Evolutionary conservation across 2,113 vertebrate genomes (phyloP).

Genomic region (Cryptotis parvus): DNA sequence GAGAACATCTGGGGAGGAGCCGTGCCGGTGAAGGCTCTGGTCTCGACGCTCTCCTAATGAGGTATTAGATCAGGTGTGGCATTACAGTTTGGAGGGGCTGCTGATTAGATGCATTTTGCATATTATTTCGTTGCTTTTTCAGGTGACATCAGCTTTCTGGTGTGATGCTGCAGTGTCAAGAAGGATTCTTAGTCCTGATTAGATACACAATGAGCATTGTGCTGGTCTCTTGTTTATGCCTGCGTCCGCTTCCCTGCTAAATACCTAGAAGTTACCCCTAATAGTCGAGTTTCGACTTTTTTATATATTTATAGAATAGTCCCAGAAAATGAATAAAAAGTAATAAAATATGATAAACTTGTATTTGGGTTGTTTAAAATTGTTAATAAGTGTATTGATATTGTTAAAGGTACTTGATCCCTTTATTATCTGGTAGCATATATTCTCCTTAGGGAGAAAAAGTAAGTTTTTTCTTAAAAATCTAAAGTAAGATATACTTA

Average conservation of each 20-base stretch:
- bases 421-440: background rate
- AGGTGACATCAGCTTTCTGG: background rate
- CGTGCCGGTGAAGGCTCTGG: background rate
- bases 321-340: background rate
- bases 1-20: background rate
- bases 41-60: constrained; percentile 23
- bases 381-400: background rate
- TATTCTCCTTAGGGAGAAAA: background rate
- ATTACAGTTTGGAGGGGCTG: constrained; percentile 6
- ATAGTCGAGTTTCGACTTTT: background rate
- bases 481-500: constrained; percentile 7
- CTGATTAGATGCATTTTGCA: background rate
- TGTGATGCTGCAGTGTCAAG: background rate
- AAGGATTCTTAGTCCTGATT: background rate
- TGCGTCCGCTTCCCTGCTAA: background rate
- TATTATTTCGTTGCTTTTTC: background rate
- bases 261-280: background rate
- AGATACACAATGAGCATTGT: background rate
- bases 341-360: background rate
- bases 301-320: background rate
- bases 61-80: constrained; percentile 4
- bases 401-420: constrained; percentile 3
- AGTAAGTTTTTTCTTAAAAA: background rate
- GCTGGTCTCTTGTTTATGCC: background rate
- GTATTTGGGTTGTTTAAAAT: no score